A percentile compares a stretch with the other conserved stretches of the same genome.
Evolutionary conservation across 2,113 vertebrate genomes (phyloP).

Genomic region (Lynx canadensis): DNA sequence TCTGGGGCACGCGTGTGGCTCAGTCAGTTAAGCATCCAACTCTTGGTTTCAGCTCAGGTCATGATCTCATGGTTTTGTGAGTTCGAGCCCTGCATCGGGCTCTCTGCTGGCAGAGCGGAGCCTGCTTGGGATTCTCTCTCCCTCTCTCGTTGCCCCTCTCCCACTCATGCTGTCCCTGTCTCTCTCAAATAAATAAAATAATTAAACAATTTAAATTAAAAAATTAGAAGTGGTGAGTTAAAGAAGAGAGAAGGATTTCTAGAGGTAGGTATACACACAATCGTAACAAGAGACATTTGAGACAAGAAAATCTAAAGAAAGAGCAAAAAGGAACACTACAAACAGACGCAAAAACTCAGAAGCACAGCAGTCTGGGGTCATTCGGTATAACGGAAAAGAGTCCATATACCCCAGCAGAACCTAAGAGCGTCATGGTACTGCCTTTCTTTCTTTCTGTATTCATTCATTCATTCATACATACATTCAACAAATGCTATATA

Average conservation of each 20-base stretch:
- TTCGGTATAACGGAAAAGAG: neutral
- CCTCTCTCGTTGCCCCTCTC: too few relatives aligned
- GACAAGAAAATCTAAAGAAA: neutral
- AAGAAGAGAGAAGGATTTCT: neutral
- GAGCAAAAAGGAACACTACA: neutral
- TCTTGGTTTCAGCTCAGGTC: too few relatives aligned
- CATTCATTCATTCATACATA: neutral
- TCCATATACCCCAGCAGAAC: neutral
- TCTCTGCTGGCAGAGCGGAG: too few relatives aligned
- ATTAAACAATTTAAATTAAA: too few relatives aligned
- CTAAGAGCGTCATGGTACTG: neutral
- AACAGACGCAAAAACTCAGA: neutral
- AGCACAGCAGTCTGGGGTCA: neutral
- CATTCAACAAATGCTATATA: neutral
- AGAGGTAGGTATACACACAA: neutral
- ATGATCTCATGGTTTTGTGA: too few relatives aligned
- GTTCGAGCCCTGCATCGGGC: too few relatives aligned
- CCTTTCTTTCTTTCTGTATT: neutral
- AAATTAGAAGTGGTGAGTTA: neutral
- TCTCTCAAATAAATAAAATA: too few relatives aligned
- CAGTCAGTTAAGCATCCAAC: too few relatives aligned
- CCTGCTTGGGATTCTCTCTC: too few relatives aligned
- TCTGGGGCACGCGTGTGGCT: neutral
- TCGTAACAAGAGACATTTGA: neutral
- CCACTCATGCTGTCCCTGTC: too few relatives aligned